These are phyloP conservation scores for Hypena proboscidalis DNA, from an alignment of 2,888 invertebrate genomes.

Conservation along the genomic window DNA sequence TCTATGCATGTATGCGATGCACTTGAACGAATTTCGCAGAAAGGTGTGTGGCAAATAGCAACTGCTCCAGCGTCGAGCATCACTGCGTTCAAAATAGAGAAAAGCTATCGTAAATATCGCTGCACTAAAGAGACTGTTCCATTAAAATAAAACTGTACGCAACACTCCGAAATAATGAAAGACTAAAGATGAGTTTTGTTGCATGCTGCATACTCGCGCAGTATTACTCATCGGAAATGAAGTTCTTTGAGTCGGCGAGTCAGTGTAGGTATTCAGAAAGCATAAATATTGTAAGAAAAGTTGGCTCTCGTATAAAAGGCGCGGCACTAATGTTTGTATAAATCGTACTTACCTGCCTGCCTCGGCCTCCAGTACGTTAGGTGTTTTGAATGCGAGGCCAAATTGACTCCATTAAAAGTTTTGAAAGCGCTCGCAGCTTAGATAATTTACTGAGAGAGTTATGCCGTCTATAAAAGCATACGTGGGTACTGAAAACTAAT, in stretches of 20 bases:
- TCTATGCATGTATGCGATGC: conserved; percentile 49
- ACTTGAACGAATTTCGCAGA: conserved; percentile 50
- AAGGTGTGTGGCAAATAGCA: conserved; percentile 52
- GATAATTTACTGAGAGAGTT: conserved; percentile 81
- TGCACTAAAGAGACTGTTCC: conserved; percentile 23
- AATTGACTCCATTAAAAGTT: conserved; percentile 85
- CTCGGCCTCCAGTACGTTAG: conserved; percentile 61
- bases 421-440: conserved; percentile 81
- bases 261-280: conserved; percentile 40
- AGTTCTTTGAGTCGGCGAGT: conserved; percentile 41
- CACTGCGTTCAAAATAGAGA: conserved; percentile 39
- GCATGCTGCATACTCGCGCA: conserved; percentile 13
- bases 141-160: conserved; percentile 30
- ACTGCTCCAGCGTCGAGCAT: conserved; percentile 23
- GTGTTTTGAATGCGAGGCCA: conserved; percentile 81
- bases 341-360: conserved; percentile 69
- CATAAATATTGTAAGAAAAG: conserved; percentile 49
- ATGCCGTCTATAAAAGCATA: conserved; percentile 75
- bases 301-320: conserved; percentile 55
- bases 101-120: conserved; percentile 40
- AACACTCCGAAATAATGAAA: conserved; percentile 41
- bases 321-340: conserved; percentile 70
- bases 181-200: conserved; percentile 35
- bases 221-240: conserved; percentile 35
- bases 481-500: conserved; percentile 71